Conservation (phyloP, 2,797 vertebrate genomes). For the Triplophysa bombifrons region DNA sequence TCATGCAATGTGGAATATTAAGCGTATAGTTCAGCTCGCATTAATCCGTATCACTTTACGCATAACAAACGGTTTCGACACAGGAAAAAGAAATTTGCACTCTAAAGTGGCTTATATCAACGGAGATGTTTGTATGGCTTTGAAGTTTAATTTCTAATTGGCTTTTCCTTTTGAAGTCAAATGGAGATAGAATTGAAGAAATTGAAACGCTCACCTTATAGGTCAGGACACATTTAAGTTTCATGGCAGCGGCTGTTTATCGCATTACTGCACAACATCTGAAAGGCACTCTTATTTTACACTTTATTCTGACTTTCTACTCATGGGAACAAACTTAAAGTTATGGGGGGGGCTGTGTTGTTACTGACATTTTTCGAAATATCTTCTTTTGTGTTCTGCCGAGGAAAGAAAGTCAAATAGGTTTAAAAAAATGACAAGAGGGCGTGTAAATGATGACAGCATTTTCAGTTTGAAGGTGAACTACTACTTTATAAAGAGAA, state of each 20-base stretch:
- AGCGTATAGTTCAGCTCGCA: neutral
- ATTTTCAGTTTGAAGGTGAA: too few species aligned
- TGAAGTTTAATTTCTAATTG: conserved; percentile 63
- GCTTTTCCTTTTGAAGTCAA: conserved; percentile 64
- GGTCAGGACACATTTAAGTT: conserved; percentile 53
- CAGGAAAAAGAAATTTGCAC: conserved; percentile 15
- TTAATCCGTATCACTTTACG: conserved; percentile 29
- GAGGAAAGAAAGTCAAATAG: too few species aligned
- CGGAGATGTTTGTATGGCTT: conserved; percentile 58
- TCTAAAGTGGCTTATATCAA: conserved; percentile 12
- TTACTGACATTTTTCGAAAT: too few species aligned
- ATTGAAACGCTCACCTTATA: conserved; percentile 56
- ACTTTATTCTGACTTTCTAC: neutral
- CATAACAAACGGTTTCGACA: conserved; percentile 19
- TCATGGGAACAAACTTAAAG: neutral
- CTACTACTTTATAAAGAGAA: neutral
- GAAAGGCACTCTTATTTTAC: conserved; percentile 39
- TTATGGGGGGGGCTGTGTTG: too few species aligned
- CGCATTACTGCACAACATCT: conserved; percentile 56
- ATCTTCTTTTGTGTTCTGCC: too few species aligned
- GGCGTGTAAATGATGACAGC: too few species aligned
- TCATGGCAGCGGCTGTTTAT: conserved; percentile 60
- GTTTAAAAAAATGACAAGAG: too few species aligned
- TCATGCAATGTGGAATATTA: neutral
- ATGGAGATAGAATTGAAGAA: conserved; percentile 34